phyloP scores from a whole-genome alignment of 2,888 invertebrate species.

The Formica aserva region DNA sequence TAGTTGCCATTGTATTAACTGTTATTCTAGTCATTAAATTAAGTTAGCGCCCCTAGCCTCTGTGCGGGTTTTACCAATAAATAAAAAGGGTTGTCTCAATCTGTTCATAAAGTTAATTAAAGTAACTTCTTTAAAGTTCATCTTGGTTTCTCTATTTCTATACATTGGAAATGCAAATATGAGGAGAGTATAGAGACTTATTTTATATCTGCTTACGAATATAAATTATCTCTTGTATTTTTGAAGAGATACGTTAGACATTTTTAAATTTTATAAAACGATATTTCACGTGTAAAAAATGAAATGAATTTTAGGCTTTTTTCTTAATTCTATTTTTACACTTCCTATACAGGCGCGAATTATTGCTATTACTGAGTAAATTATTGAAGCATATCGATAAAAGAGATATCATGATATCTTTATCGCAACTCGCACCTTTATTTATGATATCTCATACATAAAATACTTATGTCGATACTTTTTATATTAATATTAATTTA shows the following conservation, averaged over 20 bases:
- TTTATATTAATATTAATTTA: slow-evolving; percentile 3
- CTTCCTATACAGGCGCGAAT: neutral
- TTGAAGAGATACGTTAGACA: slow-evolving; percentile 6
- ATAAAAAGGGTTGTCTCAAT: slow-evolving; percentile 82
- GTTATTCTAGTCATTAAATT: slow-evolving; percentile 88
- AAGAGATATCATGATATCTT: slow-evolving; percentile 4
- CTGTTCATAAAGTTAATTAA: slow-evolving; percentile 59
- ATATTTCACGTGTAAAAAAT: slow-evolving; percentile 33
- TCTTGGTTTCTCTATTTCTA: slow-evolving; percentile 63
- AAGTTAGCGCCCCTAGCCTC: slow-evolving; percentile 82
- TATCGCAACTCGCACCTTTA: neutral
- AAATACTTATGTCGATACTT: neutral
- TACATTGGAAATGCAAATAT: slow-evolving; percentile 61
- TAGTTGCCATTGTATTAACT: slow-evolving; percentile 90
- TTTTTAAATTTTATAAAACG: slow-evolving; percentile 47
- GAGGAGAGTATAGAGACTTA: slow-evolving; percentile 75
- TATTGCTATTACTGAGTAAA: slow-evolving; percentile 2
- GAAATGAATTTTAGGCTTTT: slow-evolving; percentile 27
- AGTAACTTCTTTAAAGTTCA: slow-evolving; percentile 48
- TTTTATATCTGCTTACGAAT: slow-evolving; percentile 70
- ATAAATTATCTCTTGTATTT: slow-evolving; percentile 33
- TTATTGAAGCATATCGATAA: slow-evolving; percentile 1
- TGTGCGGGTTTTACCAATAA: slow-evolving; percentile 72
- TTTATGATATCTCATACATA: neutral
- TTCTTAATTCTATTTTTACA: slow-evolving; percentile 13